phyloP scores from a whole-genome alignment of 2,113 vertebrate species.

The Sprattus sprattus region DNA sequence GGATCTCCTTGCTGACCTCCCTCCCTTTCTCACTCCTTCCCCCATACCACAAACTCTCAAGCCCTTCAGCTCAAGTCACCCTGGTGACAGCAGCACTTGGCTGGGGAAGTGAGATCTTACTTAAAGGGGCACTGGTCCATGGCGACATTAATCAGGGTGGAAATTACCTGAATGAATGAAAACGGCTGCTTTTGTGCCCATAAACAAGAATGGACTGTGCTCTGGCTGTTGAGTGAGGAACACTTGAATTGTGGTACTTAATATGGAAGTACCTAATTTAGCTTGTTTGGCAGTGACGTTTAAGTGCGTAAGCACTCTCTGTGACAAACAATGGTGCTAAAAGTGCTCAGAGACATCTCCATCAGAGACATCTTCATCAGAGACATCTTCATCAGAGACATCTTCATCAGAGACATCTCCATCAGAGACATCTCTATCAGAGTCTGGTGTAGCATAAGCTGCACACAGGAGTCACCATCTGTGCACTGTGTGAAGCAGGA shows the following conservation, averaged over 20 bases:
- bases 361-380: background rate
- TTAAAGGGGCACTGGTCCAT: slow-evolving; percentile 21
- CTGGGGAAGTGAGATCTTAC: slow-evolving; percentile 31
- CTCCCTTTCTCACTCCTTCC: background rate
- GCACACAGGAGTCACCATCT: background rate
- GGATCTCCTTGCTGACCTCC: slow-evolving; percentile 26
- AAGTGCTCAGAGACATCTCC: background rate
- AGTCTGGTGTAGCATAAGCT: background rate
- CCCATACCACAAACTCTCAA: background rate
- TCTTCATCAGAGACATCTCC: background rate
- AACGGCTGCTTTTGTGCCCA: background rate
- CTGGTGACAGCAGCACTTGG: slow-evolving; percentile 29
- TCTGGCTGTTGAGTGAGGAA: background rate
- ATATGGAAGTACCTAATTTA: background rate
- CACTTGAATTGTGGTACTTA: background rate
- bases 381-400: background rate
- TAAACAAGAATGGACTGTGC: background rate
- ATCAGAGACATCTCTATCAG: background rate
- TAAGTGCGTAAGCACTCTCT: background rate
- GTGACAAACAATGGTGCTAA: background rate
- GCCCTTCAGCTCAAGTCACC: slow-evolving; percentile 26
- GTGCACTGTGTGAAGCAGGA: background rate
- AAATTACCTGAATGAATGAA: background rate
- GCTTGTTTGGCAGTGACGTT: background rate
- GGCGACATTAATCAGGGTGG: background rate